These are phyloP conservation scores for Papilio protenor DNA, from an alignment of 2,888 invertebrate genomes.

Conservation along the genomic window DNA sequence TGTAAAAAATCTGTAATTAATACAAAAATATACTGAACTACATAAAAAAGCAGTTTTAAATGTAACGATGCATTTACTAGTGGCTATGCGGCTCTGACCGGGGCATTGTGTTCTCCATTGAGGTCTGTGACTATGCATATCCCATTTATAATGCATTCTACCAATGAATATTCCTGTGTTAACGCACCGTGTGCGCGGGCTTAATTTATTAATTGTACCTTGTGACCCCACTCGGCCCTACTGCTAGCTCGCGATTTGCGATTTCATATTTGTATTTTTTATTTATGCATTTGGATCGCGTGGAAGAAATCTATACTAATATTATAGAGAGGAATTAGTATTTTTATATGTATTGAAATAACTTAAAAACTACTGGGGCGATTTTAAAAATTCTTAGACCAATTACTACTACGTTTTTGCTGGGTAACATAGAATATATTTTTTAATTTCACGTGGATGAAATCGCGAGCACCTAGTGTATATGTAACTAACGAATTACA, in stretches of 20 bases:
- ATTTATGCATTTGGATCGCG: not conserved
- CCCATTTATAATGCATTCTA: slow-evolving; percentile 75
- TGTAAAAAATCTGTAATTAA: not conserved
- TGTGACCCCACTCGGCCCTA: slow-evolving; percentile 57
- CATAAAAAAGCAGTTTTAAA: not conserved
- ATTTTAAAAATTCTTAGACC: no score
- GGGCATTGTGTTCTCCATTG: slow-evolving; percentile 55
- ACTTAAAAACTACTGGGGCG: no score
- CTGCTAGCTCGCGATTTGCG: not conserved
- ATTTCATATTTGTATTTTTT: slow-evolving; percentile 16
- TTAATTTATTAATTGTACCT: slow-evolving; percentile 78
- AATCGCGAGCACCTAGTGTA: not conserved
- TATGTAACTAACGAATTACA: no score
- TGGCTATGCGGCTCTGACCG: slow-evolving; percentile 45
- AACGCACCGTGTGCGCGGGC: slow-evolving; percentile 60
- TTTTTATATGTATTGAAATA: no score
- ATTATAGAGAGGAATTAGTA: no score
- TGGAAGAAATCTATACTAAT: not conserved
- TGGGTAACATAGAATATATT: no score
- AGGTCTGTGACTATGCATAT: slow-evolving; percentile 72
- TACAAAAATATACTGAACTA: not conserved
- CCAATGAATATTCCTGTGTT: slow-evolving; percentile 80
- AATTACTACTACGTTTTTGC: no score
- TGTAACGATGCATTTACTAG: not conserved
- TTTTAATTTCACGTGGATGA: no score